Evolutionary conservation across 2,797 vertebrate species (phyloP).

Genomic region (Dicrostonyx torquatus): DNA sequence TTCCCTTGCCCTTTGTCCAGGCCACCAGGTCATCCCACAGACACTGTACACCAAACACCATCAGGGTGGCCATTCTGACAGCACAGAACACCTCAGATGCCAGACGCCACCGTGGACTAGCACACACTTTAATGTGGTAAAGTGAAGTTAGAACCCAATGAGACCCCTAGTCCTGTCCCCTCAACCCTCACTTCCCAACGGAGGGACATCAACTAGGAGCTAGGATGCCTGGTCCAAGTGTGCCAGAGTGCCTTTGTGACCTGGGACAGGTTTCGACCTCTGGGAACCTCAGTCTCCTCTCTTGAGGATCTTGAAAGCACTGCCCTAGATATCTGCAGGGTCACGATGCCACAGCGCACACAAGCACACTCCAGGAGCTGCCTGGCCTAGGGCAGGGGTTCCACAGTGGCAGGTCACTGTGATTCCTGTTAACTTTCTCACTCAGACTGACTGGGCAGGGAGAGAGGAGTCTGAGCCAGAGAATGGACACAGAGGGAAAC

Average conservation of each 20-base stretch:
- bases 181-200: accelerated
- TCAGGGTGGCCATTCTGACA: not conserved
- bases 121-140: not conserved
- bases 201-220: too few relatives aligned
- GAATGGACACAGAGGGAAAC: not conserved
- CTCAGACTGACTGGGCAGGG: not conserved
- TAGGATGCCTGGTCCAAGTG: not conserved
- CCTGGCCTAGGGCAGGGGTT: not conserved
- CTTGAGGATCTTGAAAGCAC: not conserved
- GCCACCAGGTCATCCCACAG: not conserved
- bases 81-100: not conserved
- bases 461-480: not conserved
- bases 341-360: accelerated
- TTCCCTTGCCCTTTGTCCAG: not conserved
- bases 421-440: not conserved
- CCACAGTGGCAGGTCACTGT: not conserved
- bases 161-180: not conserved
- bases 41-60: not conserved
- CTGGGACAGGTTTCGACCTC: not conserved
- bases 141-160: not conserved
- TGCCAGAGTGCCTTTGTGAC: accelerated
- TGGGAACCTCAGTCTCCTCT: not conserved
- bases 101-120: not conserved
- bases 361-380: accelerated
- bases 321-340: not conserved